Base-by-base conservation (phyloP, 1,140 invertebrate genomes). In the Aphaenogaster ashmeadi region DNA sequence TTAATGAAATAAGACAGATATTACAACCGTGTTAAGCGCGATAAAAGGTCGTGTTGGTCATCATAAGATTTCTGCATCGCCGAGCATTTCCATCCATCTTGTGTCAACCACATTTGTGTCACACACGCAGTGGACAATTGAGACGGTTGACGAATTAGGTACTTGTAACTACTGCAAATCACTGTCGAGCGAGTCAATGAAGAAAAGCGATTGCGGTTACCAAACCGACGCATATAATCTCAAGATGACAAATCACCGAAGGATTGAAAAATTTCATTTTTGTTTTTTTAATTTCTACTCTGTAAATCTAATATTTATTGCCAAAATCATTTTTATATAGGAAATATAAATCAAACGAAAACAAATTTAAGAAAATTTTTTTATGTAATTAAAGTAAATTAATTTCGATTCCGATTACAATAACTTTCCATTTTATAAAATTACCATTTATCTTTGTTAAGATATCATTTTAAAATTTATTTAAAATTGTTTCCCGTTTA, bases 111-210 rank as follows among this genome's bases (percentile, higher is more conserved):
- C 41, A 84, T 88, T 80, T 69, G 47, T 64, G 74, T 88, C 86
- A 77, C 74, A 60, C 71, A 80, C 27, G 52, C 44, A 56, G 21
- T 27, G 21, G 78, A 87, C 88, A 90, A 90, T 90, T 90, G 78
- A 88, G 60, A 60, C 41, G 11, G 47, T 11, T 58, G 62, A 44
- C 18, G 21, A 90, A 90, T 90, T 90, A 80, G 74, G 62, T 27
- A 36, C 50, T 21, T 62, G 88, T 81, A 60, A 84, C 83, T 58
- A 75, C 47, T 67, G 27, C 86, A 60, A 87, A 85, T 90, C 79
- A 80, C 86, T 75, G 74, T 85, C 60, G 74, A 74, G 52, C 44
- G 72, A 41, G 77, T 66, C 86, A 88, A 90, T 86, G 86, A 89
- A 87, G 88, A 90, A 80, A 66, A 79, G 6, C 58, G 67, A 89